Conservation (phyloP, 2,888 invertebrate species). For the Norana najaformis region DNA sequence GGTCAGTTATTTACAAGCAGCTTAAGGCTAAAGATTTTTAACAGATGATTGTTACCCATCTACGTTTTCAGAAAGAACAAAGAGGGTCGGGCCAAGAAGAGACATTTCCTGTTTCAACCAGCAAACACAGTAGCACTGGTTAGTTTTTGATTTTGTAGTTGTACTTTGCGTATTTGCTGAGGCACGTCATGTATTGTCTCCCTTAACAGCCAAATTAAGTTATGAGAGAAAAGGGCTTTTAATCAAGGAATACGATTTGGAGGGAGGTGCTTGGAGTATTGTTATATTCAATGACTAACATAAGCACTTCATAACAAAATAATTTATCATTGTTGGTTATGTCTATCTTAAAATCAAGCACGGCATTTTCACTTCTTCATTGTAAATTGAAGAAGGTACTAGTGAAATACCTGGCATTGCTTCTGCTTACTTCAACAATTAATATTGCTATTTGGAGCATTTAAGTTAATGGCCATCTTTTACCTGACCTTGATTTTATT, state of each 20-base stretch:
- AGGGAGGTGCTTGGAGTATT: neutral
- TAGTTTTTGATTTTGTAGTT: neutral
- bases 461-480: no score
- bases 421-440: no score
- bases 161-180: neutral
- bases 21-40: neutral
- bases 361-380: no score
- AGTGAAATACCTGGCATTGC: no score
- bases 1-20: neutral
- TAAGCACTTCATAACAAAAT: no score
- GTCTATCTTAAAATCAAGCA: no score
- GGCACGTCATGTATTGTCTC: neutral
- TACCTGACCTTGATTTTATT: no score
- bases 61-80: neutral
- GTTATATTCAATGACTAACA: no score
- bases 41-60: neutral
- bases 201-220: neutral
- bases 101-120: neutral
- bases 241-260: neutral
- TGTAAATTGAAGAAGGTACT: no score
- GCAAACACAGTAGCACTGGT: neutral
- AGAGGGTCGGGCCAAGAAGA: neutral
- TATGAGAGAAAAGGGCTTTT: neutral
- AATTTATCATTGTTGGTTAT: no score
- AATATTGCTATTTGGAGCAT: no score